phyloP scores from a whole-genome alignment of 2,113 vertebrate species.

The Passer montanus region DNA sequence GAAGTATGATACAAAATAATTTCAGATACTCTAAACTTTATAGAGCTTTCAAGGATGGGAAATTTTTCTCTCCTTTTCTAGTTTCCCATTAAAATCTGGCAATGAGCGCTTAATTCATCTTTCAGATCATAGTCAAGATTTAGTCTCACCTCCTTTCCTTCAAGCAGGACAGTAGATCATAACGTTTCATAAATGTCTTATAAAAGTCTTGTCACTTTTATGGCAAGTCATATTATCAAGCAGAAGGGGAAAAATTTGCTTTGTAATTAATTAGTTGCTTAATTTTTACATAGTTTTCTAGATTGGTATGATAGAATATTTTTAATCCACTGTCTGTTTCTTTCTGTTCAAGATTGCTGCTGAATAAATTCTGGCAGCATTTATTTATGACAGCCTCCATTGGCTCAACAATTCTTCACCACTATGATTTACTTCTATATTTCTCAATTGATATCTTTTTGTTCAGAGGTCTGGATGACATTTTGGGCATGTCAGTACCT shows the following conservation, averaged over 20 bases:
- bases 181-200: background rate
- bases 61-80: background rate
- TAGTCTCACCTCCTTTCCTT: background rate
- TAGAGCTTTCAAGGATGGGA: background rate
- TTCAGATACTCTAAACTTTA: background rate
- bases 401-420: background rate
- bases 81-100: background rate
- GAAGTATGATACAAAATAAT: background rate
- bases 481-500: background rate
- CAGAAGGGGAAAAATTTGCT: background rate
- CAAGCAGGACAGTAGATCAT: background rate
- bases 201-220: background rate
- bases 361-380: background rate
- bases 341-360: background rate
- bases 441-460: background rate
- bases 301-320: background rate
- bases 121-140: background rate
- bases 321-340: background rate
- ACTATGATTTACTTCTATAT: background rate
- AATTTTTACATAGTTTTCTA: background rate
- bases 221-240: background rate
- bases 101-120: background rate
- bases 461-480: background rate
- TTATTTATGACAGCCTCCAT: background rate
- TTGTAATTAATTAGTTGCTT: background rate